Conservation (phyloP, 2,888 invertebrate species). For the Acleris literana region DNA sequence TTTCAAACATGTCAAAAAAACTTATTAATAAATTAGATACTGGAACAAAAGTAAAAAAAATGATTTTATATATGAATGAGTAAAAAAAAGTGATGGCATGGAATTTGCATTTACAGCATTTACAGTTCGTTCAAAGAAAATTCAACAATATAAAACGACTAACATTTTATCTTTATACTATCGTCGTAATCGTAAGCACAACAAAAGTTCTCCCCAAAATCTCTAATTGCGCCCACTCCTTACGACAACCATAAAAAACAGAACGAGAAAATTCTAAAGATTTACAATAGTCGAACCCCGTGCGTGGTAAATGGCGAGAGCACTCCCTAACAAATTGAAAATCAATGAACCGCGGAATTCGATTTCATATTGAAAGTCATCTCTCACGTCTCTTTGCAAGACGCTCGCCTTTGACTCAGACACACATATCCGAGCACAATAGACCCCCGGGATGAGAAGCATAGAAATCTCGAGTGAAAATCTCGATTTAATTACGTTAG, state of each 20-base stretch:
- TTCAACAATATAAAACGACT: too few relatives aligned
- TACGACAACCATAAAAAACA: constrained; percentile 11
- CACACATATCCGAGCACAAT: constrained; percentile 60
- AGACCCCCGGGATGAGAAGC: constrained; percentile 45
- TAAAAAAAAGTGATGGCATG: too few relatives aligned
- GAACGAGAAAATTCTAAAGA: constrained; percentile 55
- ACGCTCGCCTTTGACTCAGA: constrained; percentile 72
- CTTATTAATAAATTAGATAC: too few relatives aligned
- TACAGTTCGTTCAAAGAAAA: too few relatives aligned
- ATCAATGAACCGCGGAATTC: constrained; percentile 87
- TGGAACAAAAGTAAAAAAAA: too few relatives aligned
- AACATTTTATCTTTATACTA: too few relatives aligned
- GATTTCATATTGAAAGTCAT: constrained; percentile 86
- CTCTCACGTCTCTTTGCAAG: constrained; percentile 71
- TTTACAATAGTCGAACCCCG: constrained; percentile 69
- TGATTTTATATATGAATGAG: too few relatives aligned
- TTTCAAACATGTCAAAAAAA: too few relatives aligned
- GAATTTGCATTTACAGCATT: too few relatives aligned
- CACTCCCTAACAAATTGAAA: constrained; percentile 82
- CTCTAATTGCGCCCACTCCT: not conserved
- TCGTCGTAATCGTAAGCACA: not conserved
- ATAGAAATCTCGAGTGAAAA: constrained; percentile 20
- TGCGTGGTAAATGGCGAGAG: constrained; percentile 76
- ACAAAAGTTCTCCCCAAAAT: not conserved
- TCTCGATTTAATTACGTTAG: not conserved